Evolutionary conservation across 2,797 vertebrate genomes (phyloP), one percentile per base, ranked within the genome.

Genomic region (Lindbergichthys nudifrons): DNA sequence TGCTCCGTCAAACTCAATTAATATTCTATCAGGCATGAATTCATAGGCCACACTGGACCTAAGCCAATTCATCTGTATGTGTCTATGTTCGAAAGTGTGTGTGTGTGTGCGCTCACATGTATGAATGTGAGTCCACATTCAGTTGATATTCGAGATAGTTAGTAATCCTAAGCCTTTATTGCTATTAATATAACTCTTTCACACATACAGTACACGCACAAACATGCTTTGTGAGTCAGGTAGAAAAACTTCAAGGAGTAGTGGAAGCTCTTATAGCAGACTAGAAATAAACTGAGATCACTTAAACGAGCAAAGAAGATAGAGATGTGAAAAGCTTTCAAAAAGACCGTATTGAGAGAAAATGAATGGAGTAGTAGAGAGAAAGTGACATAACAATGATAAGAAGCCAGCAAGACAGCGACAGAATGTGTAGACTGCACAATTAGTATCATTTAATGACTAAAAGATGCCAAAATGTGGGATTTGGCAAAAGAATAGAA

Each of bases 1-100:
- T 93, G 88, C 84, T 87, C 87, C 65, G 89, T 94, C 92, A 94
- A 93, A 93, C 82, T 92, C 92, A 93, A 94, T 94, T 94, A 93
- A 94, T 93, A 92, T 92, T 93, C 92, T 86, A 90, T 89, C 93
- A 90, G 88, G 81, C 82, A 81, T 83, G 75, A 89, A 89, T 91
- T 92, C 81, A 88, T 89, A 81, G 85, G 83, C 88, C 82, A 88
- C 75, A 62, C 81, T 90, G 92, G 87, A 89, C 88, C 78, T 77
- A 32, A 52, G 79, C 81, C 83, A 89, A 79, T 84, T 84, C 70
- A 83, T 82, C 73, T 3, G 3, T 45, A 39, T 80, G 79, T 36
- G 59, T 65, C 65, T 79, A 68, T 46, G 54, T 61, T 45, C 11
- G 2, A 15, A 43, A 18, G 54, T 46, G 42, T 52, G 42, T 45